Evolutionary conservation across 2,888 invertebrate genomes (phyloP).

Genomic region (Branchellion lobata): DNA sequence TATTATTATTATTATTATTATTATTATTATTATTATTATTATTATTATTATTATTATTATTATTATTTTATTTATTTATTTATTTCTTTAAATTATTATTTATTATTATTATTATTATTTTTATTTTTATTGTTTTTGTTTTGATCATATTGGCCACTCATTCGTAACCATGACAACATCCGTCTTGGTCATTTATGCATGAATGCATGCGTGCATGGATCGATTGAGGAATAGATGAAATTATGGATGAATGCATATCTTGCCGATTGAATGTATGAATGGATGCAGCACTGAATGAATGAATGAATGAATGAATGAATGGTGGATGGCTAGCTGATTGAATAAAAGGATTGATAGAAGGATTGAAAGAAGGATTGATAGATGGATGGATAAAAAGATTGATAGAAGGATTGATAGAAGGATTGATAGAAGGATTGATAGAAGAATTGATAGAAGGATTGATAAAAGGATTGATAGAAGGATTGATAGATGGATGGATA

Average conservation of each 20-base stretch:
- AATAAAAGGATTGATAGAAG: not conserved
- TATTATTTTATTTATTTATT: no score
- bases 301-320: not conserved
- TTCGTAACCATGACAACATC: no score
- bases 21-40: no score
- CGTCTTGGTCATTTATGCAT: no score
- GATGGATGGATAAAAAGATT: constrained; percentile 1
- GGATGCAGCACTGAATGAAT: not conserved
- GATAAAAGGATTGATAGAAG: no score
- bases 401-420: not conserved
- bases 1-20: no score
- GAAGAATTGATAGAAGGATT: not conserved
- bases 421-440: not conserved
- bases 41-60: no score
- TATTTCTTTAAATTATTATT: no score
- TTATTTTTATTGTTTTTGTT: no score
- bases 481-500: not conserved
- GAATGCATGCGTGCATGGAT: not conserved
- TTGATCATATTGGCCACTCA: no score
- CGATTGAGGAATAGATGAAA: not conserved
- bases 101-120: no score
- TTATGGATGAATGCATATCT: not conserved
- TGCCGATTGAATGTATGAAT: not conserved
- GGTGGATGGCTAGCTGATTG: not conserved
- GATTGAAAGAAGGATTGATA: not conserved